Percentiles rank a stretch among this genome's conserved stretches.
These are phyloP conservation scores for Bombus pyrosoma DNA, from an alignment of 1,140 invertebrate species.

Conservation along the genomic window DNA sequence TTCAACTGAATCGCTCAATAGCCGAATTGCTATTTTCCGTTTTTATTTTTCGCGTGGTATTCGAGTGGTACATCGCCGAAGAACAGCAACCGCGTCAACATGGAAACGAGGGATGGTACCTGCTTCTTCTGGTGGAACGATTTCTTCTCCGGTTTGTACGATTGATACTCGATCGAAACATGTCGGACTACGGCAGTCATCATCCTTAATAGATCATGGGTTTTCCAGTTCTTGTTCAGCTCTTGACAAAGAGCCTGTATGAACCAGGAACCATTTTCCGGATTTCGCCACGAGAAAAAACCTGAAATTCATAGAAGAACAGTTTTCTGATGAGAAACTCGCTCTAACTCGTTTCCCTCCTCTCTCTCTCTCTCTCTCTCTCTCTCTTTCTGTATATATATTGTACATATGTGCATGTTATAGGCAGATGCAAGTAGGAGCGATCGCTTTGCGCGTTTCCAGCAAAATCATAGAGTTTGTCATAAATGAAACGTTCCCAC, in stretches of 20 bases:
- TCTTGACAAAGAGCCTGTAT: constrained; percentile 87
- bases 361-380: neutral
- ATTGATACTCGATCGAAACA: constrained; percentile 86
- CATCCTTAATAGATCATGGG: constrained; percentile 85
- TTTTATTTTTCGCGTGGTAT: neutral
- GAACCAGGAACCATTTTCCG: constrained; percentile 89
- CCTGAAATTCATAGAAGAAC: constrained; percentile 77
- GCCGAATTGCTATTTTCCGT: no score
- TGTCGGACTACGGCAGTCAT: constrained; percentile 86
- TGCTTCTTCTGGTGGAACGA: constrained; percentile 88
- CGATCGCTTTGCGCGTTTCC: neutral
- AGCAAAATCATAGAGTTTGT: neutral
- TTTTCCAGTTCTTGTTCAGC: constrained; percentile 80
- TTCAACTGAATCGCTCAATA: neutral
- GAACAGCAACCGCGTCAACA: constrained; percentile 85
- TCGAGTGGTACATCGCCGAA: constrained; percentile 52
- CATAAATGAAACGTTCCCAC: neutral
- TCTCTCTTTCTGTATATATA: neutral
- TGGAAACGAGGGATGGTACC: constrained; percentile 88
- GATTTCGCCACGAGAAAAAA: constrained; percentile 89
- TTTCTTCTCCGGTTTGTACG: constrained; percentile 82
- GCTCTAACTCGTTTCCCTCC: neutral
- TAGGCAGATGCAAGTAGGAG: neutral
- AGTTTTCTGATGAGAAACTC: constrained; percentile 20
- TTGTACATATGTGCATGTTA: neutral